Evolutionary conservation across 2,113 vertebrate genomes (phyloP).

Genomic region (Notothenia rossii): DNA sequence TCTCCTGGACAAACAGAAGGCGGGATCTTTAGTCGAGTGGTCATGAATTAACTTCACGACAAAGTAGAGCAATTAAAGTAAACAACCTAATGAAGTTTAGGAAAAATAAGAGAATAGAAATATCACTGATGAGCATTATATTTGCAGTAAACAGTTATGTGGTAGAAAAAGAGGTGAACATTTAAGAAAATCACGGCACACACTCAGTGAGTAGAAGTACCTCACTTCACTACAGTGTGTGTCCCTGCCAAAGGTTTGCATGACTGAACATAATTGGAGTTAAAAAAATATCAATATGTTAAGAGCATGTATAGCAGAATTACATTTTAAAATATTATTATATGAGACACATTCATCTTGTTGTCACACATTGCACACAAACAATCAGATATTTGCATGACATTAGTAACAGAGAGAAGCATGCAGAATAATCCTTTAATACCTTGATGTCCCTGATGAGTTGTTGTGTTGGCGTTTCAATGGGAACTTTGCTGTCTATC

Average conservation of each 20-base stretch:
- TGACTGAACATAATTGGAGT: conserved; percentile 69
- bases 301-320: neutral
- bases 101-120: neutral
- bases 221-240: conserved; percentile 80
- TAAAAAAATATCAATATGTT: conserved; percentile 41
- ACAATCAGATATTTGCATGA: neutral
- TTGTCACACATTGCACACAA: too few species aligned
- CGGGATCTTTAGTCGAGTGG: neutral
- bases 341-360: neutral
- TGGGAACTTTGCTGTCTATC: conserved; percentile 93
- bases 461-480: conserved; percentile 94
- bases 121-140: neutral
- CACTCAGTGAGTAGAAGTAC: conserved; percentile 71
- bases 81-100: neutral
- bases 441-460: conserved; percentile 96
- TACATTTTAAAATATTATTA: neutral
- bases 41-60: neutral
- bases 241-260: conserved; percentile 75
- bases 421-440: conserved; percentile 38
- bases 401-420: neutral
- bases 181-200: conserved; percentile 63
- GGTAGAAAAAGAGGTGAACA: conserved; percentile 4
- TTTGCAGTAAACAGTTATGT: conserved; percentile 7
- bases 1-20: conserved; percentile 83
- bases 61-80: neutral